Percentiles rank a stretch among this genome's conserved stretches.
These are phyloP conservation scores for Marronus borbonicus DNA, from an alignment of 2,888 invertebrate species.

Conservation along the genomic window DNA sequence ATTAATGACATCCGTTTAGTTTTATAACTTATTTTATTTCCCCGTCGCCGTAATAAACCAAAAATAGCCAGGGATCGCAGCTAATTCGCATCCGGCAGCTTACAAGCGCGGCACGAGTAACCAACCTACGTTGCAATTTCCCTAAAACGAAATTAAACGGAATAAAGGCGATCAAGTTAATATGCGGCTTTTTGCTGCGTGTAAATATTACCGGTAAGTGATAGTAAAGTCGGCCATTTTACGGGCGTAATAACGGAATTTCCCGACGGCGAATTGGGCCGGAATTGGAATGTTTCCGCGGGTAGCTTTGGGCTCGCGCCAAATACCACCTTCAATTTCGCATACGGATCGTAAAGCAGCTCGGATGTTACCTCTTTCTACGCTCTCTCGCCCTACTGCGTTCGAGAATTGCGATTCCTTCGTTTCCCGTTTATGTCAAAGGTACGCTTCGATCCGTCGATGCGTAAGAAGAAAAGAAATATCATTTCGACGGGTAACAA, in stretches of 20 bases:
- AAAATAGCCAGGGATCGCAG: slow-evolving; percentile 11
- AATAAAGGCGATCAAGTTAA: slow-evolving; percentile 35
- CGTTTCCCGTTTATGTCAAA: not conserved
- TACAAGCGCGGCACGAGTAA: not conserved
- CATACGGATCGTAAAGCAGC: slow-evolving; percentile 55
- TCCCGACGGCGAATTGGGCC: slow-evolving; percentile 52
- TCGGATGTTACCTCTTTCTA: slow-evolving; percentile 16
- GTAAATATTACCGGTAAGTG: slow-evolving; percentile 47
- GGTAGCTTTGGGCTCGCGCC: slow-evolving; percentile 55
- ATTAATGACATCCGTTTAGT: slow-evolving; percentile 28
- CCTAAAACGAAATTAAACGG: slow-evolving; percentile 37
- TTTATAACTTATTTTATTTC: slow-evolving; percentile 33
- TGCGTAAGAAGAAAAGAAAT: not conserved
- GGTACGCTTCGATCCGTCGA: not conserved
- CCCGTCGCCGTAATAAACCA: slow-evolving; percentile 20
- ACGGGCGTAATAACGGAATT: slow-evolving; percentile 54
- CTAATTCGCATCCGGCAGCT: slow-evolving; percentile 19
- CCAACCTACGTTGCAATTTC: slow-evolving; percentile 26
- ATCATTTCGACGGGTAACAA: not conserved
- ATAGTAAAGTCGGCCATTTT: slow-evolving; percentile 52
- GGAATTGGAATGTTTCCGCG: slow-evolving; percentile 37
- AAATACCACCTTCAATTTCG: slow-evolving; percentile 56
- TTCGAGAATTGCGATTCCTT: not conserved
- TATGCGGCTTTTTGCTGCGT: slow-evolving; percentile 39
- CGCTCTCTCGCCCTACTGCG: not conserved